Evolutionary conservation across 2,113 vertebrate genomes (phyloP), one percentile per base, ranked within the genome.

Genomic region (Vombatus ursinus): DNA sequence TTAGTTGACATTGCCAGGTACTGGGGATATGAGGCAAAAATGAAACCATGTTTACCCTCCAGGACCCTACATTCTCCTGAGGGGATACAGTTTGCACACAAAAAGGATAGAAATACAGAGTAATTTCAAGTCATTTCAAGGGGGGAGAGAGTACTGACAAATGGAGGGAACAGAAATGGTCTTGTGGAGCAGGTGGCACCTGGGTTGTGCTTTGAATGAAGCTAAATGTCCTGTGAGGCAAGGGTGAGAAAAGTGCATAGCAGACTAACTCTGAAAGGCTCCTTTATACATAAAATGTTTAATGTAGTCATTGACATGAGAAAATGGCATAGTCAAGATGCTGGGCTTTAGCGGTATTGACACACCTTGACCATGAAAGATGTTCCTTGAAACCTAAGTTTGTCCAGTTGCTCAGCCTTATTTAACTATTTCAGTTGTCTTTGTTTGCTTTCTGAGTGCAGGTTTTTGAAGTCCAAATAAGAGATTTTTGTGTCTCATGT

Each of bases 281-380:
- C 12, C 61, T 68, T 68, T 95, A 84, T 61, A 97, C 48, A 95
- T 92, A 95, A 77, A 95, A 95, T 96, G 94, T 95, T 96, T 94
- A 90, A 44, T 92, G 31, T 89, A 61, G 91, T 91, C 93, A 95
- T n/a, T 97, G 96, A 96, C 92, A 94, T 90, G 91, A 50, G 52
- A 90, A 96, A 96, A 98, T 97, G 97, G 97, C 94, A 90, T 52
- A 94, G 96, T 96, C 97, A 98, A 98, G 95, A 97, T 97, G 96
- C 95, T 94, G 95, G 90, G 92, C 48, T 95, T 96, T 53, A 52
- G 53, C 61, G 57, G 22, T 89, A 89, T 90, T 96, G 95, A 97
- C 7, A 28, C 52, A 91, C 89, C 91, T 96, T 89, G 49, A 95
- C 91, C 49, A 91, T 52, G 50, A 97, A 89, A 96, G 94, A 50